Percentiles rank a stretch among this genome's conserved stretches.
phyloP scores from a whole-genome alignment of 2,888 invertebrate species.

The Hedya salicella region DNA sequence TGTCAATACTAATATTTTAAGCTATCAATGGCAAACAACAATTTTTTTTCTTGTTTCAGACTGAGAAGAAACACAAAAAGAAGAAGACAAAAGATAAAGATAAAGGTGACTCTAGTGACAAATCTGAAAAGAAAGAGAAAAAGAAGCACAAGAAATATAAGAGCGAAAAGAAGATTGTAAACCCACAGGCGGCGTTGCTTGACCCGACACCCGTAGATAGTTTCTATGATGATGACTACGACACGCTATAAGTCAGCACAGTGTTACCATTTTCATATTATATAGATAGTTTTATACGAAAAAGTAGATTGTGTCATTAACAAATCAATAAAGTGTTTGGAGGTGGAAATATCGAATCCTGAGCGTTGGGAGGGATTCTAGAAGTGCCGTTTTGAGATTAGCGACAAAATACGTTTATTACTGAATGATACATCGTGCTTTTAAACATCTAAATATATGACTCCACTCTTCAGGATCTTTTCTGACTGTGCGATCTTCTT shows the following conservation, averaged over 20 bases:
- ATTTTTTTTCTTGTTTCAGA: slow-evolving; percentile 57
- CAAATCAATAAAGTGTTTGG: no score
- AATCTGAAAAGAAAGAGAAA: slow-evolving; percentile 82
- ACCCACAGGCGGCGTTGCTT: slow-evolving; percentile 77
- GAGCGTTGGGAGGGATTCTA: no score
- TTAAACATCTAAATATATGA: no score
- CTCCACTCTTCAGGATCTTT: no score
- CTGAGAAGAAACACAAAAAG: slow-evolving; percentile 83
- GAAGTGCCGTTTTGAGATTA: no score
- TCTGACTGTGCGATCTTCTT: no score
- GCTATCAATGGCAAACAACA: no score
- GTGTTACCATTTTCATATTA: no score
- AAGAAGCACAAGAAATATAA: slow-evolving; percentile 84
- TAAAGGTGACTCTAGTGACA: slow-evolving; percentile 79
- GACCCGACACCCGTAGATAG: slow-evolving; percentile 60
- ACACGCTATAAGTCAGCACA: slow-evolving; percentile 64
- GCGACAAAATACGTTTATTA: no score
- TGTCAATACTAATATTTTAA: no score
- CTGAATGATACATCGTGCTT: no score
- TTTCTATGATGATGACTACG: slow-evolving; percentile 72
- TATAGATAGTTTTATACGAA: neutral
- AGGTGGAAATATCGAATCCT: no score
- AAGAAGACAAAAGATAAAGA: slow-evolving; percentile 83
- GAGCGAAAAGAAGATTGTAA: slow-evolving; percentile 73
- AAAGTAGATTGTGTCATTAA: neutral